These are phyloP conservation scores for Phalangium opilio DNA, from an alignment of 2,888 invertebrate genomes.

Conservation along the genomic window DNA sequence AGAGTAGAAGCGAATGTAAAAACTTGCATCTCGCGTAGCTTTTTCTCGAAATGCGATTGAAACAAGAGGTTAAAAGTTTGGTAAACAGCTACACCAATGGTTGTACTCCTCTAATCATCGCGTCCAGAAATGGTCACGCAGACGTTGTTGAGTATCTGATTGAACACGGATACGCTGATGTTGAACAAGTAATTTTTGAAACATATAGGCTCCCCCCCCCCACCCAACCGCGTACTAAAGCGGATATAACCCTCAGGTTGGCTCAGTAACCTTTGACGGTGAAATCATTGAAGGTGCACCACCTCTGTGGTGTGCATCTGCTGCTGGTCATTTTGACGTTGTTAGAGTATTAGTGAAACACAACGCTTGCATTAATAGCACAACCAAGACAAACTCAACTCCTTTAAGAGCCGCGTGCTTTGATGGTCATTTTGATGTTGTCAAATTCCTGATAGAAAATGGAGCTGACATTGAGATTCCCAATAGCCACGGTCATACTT, in stretches of 20 bases:
- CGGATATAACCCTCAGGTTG: no score
- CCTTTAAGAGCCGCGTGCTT: constrained; percentile 90
- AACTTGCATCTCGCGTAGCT: no score
- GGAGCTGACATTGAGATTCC: constrained; percentile 94
- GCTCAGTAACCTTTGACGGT: constrained; percentile 79
- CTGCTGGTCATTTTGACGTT: constrained; percentile 77
- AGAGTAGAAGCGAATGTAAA: no score
- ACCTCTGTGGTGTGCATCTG: constrained; percentile 93
- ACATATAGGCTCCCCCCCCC: no score
- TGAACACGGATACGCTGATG: not conserved
- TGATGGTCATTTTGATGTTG: constrained; percentile 89
- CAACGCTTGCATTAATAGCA: constrained; percentile 83
- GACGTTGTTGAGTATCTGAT: not conserved
- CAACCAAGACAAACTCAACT: constrained; percentile 85
- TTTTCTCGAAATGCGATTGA: not conserved
- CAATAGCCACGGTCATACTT: constrained; percentile 89
- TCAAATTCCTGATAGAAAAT: constrained; percentile 74
- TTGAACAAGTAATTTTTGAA: not conserved
- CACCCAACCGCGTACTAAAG: no score
- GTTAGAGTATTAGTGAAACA: constrained; percentile 68
- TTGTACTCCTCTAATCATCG: not conserved
- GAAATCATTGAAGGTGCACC: constrained; percentile 94
- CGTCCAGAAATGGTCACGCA: not conserved
- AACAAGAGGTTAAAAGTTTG: not conserved
- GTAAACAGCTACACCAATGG: not conserved